A percentile compares a stretch with the other conserved stretches of the same genome.
phyloP scores from a whole-genome alignment of 2,888 invertebrate genomes.

The Brachypalpus laphriformis region DNA sequence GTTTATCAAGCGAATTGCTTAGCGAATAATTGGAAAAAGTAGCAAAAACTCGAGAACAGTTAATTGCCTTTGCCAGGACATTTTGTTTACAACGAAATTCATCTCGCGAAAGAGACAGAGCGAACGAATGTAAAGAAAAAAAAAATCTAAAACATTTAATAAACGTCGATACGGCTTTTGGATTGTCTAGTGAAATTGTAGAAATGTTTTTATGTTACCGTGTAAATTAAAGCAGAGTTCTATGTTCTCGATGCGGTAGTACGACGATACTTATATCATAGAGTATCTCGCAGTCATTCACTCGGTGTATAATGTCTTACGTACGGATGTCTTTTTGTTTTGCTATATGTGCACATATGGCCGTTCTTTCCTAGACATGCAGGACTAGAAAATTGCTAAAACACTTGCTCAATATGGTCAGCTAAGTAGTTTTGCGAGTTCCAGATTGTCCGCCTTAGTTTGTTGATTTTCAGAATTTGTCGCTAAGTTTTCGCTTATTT shows the following conservation, averaged over 20 bases:
- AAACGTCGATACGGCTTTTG: conserved; percentile 6
- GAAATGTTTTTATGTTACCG: conserved; percentile 4
- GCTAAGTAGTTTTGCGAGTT: conserved; percentile 13
- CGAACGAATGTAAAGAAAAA: background rate
- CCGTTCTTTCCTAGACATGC: background rate
- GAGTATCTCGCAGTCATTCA: conserved; percentile 7
- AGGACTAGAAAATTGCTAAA: conserved; percentile 1
- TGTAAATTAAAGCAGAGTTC: background rate
- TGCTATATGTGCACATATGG: conserved; percentile 7
- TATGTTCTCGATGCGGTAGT: background rate
- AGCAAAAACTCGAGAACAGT: background rate
- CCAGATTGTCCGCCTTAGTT: background rate
- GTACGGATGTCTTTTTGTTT: conserved; percentile 7
- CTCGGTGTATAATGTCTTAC: no score
- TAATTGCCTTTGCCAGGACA: conserved; percentile 14
- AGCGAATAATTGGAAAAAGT: background rate
- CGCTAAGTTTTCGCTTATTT: background rate
- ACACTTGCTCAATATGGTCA: background rate
- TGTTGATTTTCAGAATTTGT: background rate
- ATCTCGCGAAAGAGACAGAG: conserved; percentile 11
- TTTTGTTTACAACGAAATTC: conserved; percentile 50
- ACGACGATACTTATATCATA: conserved; percentile 29
- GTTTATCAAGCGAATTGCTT: background rate
- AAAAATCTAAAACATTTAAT: background rate
- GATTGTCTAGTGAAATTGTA: background rate